A percentile compares a stretch with the other conserved stretches of the same genome.
Evolutionary conservation across 2,113 vertebrate genomes (phyloP).

Genomic region (Podarcis cretensis): DNA sequence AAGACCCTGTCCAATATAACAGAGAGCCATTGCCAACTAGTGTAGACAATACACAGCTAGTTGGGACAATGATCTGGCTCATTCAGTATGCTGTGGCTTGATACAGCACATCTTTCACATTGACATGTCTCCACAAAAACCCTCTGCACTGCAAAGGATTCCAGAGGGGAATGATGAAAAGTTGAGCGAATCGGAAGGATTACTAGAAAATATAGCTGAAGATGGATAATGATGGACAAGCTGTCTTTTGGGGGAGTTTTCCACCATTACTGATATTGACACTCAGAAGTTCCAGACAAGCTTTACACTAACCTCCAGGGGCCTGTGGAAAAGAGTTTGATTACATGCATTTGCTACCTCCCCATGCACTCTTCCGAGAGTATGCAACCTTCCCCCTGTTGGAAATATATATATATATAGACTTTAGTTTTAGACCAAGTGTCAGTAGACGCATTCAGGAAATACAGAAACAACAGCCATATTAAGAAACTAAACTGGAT

Average conservation of each 20-base stretch:
- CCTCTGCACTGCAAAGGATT: too few species aligned
- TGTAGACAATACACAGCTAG: too few species aligned
- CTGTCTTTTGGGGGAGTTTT: neutral
- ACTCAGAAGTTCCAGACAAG: neutral
- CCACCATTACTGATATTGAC: neutral
- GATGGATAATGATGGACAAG: too few species aligned
- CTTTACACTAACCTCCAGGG: too few species aligned
- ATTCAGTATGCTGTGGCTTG: too few species aligned
- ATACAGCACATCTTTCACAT: too few species aligned
- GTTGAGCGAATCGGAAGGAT: neutral
- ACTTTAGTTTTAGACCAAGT: neutral
- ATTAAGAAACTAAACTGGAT: neutral
- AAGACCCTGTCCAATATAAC: too few species aligned
- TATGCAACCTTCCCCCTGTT: neutral
- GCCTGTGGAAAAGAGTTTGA: neutral
- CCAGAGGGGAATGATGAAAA: too few species aligned
- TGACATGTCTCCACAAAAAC: too few species aligned
- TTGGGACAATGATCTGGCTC: too few species aligned
- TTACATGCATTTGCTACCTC: neutral
- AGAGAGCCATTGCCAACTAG: too few species aligned
- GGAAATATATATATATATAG: constrained; percentile 11
- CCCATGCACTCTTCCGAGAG: neutral
- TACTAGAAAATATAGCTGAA: neutral
- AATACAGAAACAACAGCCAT: neutral
- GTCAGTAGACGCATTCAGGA: neutral